Percentiles rank a stretch among this genome's conserved stretches.
Evolutionary conservation across 2,113 vertebrate species (phyloP).

Genomic region (Cygnus atratus): DNA sequence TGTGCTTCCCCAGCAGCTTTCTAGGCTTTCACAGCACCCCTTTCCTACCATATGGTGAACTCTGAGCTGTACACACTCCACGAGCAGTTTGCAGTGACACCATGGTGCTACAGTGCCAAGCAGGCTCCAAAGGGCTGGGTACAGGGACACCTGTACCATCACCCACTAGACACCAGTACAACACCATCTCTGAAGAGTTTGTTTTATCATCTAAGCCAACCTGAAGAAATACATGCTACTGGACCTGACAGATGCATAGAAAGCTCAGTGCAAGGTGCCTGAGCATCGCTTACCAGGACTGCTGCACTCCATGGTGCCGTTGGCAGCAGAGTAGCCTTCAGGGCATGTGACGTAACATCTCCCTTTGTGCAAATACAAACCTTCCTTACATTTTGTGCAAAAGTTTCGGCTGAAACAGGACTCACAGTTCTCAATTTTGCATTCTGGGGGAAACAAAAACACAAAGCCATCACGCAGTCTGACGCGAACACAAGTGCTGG

Average conservation of each 20-base stretch:
- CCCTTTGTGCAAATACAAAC: slow-evolving; percentile 94
- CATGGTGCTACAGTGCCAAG: background rate
- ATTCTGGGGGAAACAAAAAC: slow-evolving; percentile 81
- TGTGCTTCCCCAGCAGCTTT: background rate
- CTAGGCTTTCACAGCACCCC: background rate
- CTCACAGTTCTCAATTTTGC: slow-evolving; percentile 98
- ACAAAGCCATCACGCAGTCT: background rate
- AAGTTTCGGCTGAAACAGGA: slow-evolving; percentile 97
- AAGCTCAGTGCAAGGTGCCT: background rate
- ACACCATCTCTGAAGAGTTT: background rate
- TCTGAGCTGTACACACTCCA: background rate
- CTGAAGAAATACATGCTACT: fast-evolving
- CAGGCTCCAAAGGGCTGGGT: background rate
- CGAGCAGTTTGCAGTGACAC: fast-evolving
- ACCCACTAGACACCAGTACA: fast-evolving
- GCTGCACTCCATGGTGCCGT: slow-evolving; percentile 93
- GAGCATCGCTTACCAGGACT: slow-evolving; percentile 81
- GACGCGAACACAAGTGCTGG: background rate
- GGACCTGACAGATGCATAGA: fast-evolving
- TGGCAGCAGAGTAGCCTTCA: slow-evolving; percentile 83
- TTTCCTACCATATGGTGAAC: fast-evolving
- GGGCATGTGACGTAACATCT: slow-evolving; percentile 90
- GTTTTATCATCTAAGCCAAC: background rate
- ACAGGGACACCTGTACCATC: background rate
- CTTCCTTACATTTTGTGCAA: slow-evolving; percentile 98